Evolutionary conservation across 2,888 invertebrate genomes (phyloP), one percentile per base, ranked within the genome.

Genomic region (Hydroisotoma schaefferi): DNA sequence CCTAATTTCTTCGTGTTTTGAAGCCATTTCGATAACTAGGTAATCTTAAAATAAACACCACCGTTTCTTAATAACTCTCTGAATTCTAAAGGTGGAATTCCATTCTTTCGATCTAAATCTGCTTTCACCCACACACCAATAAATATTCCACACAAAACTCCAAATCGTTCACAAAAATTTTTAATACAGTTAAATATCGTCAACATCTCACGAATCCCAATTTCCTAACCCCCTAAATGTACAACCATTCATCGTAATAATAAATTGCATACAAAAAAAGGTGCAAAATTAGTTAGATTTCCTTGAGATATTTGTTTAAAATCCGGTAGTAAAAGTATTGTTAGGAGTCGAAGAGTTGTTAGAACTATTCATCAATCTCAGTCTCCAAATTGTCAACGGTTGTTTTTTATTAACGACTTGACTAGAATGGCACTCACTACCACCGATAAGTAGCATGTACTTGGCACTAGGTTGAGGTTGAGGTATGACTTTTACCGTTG

Each of bases 401-500:
- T 59, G 40, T 29, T 38, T 56, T 49, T 60, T 63, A 29, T 57
- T 67, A 25, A 69, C 55, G 8, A 65, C 55, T 40, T 59, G 58
- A 15, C 49, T 59, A 5, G 59, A 60, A 28, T 69, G 65, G 20
- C 56, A 49, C 43, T 71, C 71, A 12, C 65, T 46, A 2, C 71
- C 71, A 5, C 71, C 71, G 18, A 71, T 57, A 2, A 71, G 27
- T 2, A 71, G 57, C 27, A 71, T 55, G 55, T 71, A 71, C 46
- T 71, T 68, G 26, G 71, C 65, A 10, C 63, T 15, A 40, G n/a
- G n/a, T 20, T 8, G 4, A 40, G n/a, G n/a, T 20, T 5, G n/a
- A 40, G 15, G 40, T 15, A 40, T 20, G 4, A 40, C 40, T 40
- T 40, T n/a, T n/a, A n/a, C 40, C 15, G 15, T 40, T 33, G 15